A percentile compares a stretch with the other conserved stretches of the same genome.
These are phyloP conservation scores for Melipona bicolor DNA, from an alignment of 2,888 invertebrate genomes.

Conservation along the genomic window DNA sequence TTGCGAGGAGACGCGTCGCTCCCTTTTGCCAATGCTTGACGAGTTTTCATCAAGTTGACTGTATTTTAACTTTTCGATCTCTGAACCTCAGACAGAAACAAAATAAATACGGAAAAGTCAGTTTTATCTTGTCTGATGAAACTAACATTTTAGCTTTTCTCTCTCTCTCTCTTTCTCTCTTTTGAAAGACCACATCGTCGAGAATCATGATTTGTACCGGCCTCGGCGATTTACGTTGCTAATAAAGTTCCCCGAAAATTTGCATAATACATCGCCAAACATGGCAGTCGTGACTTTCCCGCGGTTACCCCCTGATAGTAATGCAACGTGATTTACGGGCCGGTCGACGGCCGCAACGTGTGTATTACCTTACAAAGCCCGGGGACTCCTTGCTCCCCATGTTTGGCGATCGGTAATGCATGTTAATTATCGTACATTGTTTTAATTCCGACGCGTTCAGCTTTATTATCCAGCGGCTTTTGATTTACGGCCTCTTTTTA, in stretches of 20 bases:
- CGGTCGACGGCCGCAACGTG: constrained; percentile 55
- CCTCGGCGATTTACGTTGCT: constrained; percentile 73
- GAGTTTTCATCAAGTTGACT: constrained; percentile 11
- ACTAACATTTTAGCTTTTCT: background rate
- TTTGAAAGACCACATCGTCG: background rate
- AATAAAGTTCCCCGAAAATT: constrained; percentile 78
- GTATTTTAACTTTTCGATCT: too few species aligned
- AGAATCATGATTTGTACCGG: constrained; percentile 19
- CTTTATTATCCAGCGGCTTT: constrained; percentile 67
- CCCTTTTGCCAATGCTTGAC: background rate
- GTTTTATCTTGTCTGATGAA: background rate
- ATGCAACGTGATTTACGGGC: constrained; percentile 76
- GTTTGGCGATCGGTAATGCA: constrained; percentile 63
- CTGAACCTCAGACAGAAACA: too few species aligned
- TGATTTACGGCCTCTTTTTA: constrained; percentile 71
- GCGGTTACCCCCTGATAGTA: constrained; percentile 70
- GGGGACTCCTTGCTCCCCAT: constrained; percentile 41
- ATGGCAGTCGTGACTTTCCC: constrained; percentile 66
- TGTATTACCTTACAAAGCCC: constrained; percentile 55
- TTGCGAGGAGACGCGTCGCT: background rate
- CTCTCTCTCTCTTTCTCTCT: too few species aligned
- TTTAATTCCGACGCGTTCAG: constrained; percentile 69
- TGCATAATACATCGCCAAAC: constrained; percentile 74
- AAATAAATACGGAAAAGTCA: background rate
- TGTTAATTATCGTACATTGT: constrained; percentile 77